A percentile compares a stretch with the other conserved stretches of the same genome.
These are phyloP conservation scores for Phragmatobia fuliginosa DNA, from an alignment of 2,888 invertebrate species.

Conservation along the genomic window DNA sequence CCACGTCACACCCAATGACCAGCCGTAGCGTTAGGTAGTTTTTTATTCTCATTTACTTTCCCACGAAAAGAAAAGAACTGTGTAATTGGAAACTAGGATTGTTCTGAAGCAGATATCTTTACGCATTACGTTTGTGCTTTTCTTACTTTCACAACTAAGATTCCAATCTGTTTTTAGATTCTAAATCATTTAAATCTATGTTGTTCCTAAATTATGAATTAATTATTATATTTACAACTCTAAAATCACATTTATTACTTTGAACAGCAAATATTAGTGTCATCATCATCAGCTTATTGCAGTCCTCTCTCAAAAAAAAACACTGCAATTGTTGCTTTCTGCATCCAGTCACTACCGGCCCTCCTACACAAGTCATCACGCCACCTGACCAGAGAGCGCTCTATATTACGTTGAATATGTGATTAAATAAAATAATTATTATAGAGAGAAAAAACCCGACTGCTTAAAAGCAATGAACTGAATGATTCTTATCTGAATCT, in stretches of 20 bases:
- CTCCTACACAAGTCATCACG: no score
- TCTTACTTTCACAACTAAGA: conserved; percentile 34
- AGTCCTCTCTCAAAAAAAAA: no score
- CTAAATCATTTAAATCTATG: neutral
- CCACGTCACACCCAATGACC: conserved; percentile 19
- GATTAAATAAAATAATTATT: no score
- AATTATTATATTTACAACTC: neutral
- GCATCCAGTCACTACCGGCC: no score
- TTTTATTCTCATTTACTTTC: conserved; percentile 77
- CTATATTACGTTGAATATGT: no score
- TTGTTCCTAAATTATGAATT: neutral
- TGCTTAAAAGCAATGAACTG: no score
- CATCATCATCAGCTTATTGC: no score
- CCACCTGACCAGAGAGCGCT: no score
- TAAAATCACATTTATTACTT: neutral
- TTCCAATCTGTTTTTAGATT: conserved; percentile 4
- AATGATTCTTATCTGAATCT: no score
- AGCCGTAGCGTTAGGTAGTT: conserved; percentile 61
- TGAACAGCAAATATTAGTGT: neutral
- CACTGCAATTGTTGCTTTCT: no score
- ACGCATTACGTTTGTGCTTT: conserved; percentile 60
- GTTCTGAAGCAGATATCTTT: conserved; percentile 66
- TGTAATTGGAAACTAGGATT: conserved; percentile 77
- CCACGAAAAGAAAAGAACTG: conserved; percentile 79
- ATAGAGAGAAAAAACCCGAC: no score